These are phyloP conservation scores for Tiliacea aurago DNA, from an alignment of 2,888 invertebrate species.

Conservation along the genomic window DNA sequence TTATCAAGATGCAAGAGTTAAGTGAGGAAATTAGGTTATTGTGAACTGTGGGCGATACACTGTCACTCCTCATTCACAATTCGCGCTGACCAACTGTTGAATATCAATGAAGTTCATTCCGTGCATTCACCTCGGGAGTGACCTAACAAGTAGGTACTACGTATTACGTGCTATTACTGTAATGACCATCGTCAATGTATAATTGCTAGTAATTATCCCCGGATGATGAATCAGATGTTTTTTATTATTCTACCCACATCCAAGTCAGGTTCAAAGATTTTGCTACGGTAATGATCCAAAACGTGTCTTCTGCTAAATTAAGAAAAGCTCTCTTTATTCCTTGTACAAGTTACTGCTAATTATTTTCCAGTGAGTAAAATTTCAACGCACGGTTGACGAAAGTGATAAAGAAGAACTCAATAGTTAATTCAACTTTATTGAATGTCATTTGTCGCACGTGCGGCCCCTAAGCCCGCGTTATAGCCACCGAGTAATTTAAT, in stretches of 20 bases:
- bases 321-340: neutral
- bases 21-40: conserved; percentile 57
- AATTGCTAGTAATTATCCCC: conserved; percentile 13
- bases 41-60: conserved; percentile 40
- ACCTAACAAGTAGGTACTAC: conserved; percentile 3
- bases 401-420: neutral
- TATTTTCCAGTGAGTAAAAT: neutral
- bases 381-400: neutral
- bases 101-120: conserved; percentile 33
- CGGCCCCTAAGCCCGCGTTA: neutral
- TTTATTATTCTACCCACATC: neutral
- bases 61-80: conserved; percentile 52
- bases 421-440: neutral
- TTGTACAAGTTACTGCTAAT: conserved; percentile 2
- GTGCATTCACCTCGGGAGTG: conserved; percentile 39
- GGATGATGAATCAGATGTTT: conserved; percentile 19
- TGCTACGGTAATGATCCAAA: neutral
- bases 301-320: neutral
- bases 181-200: conserved; percentile 6
- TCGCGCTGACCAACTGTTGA: conserved; percentile 36
- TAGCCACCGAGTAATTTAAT: conserved; percentile 12
- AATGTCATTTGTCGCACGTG: conserved; percentile 15
- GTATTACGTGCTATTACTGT: conserved; percentile 21
- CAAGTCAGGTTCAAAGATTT: neutral
- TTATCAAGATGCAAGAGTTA: conserved; percentile 43